Base-by-base conservation (phyloP, 2,888 invertebrate genomes). In the Nasonia oneida region DNA sequence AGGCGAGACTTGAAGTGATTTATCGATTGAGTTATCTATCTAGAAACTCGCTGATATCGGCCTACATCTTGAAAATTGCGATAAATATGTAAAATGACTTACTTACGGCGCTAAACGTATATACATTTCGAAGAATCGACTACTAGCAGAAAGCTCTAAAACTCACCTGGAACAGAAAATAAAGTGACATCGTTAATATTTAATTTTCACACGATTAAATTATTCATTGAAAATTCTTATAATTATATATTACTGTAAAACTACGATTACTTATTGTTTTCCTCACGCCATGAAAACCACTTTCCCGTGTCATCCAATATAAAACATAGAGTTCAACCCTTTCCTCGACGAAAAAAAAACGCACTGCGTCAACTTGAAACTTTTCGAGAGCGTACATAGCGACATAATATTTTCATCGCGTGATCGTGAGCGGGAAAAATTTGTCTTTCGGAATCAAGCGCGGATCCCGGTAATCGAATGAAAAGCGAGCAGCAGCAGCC, bases 161-260 rank as follows among this genome's bases (percentile, higher is more conserved):
- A 71, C 18, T 61, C 42, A 81, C 81, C 81, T 81, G n/a, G 29
- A 81, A 81, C 74, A 81, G 29, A 81, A 73, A 42, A 57, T 18
- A 81, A 10, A 23, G 53, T 50, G 33, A 37, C 23, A 50, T 70
- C 39, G 39, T 39, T 64, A 47, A 47, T 47, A 47, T 12, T 47
- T 8, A 2, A 47, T 47, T 47, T 42, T 10, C 10, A 42, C 12
- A 47, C 10, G 47, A 47, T 47, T 47, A 47, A 12, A 47, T 47
- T 47, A 47, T 47, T 10, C 2, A 47, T 47, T 47, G 10, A 10
- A 47, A 47, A 47, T 47, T 42, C 47, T 47, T 47, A 2, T 47
- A 10, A 10, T 47, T 47, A 47, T 42, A 42, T 42, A 42, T 6
- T 42, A 42, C 4, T 4, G 5, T 39, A 39, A 39, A 39, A 42